phyloP scores from a whole-genome alignment of 2,888 invertebrate species.

The Oscheius onirici region DNA sequence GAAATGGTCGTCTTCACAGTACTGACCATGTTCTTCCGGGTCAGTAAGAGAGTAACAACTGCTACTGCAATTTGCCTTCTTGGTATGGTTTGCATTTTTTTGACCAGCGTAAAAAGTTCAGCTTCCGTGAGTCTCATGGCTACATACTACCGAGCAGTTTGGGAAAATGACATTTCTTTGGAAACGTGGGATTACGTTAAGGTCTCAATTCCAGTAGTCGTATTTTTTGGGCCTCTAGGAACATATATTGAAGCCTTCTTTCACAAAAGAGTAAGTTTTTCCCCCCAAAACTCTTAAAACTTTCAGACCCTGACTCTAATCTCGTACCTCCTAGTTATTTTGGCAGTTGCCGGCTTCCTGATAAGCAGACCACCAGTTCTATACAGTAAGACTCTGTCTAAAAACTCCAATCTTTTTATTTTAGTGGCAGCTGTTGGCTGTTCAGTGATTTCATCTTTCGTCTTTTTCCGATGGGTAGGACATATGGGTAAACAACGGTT shows the following conservation, averaged over 20 bases:
- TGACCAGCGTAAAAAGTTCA: not conserved
- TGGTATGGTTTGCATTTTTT: slow-evolving; percentile 38
- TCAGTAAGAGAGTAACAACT: slow-evolving; percentile 67
- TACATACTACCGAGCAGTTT: slow-evolving; percentile 11
- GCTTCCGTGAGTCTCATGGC: slow-evolving; percentile 6
- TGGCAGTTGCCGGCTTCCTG: slow-evolving; percentile 24
- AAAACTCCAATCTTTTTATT: not conserved
- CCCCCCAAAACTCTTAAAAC: not conserved
- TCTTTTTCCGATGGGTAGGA: slow-evolving; percentile 23
- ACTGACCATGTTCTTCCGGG: slow-evolving; percentile 54
- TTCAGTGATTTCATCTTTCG: slow-evolving; percentile 2
- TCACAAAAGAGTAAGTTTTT: slow-evolving; percentile 13
- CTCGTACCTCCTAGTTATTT: slow-evolving; percentile 11
- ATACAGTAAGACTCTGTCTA: not conserved
- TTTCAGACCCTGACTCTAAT: slow-evolving; percentile 21
- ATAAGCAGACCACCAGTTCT: slow-evolving; percentile 10
- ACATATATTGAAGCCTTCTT: slow-evolving; percentile 27
- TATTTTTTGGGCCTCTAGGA: slow-evolving; percentile 23
- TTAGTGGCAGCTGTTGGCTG: too few relatives aligned
- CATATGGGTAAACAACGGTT: slow-evolving; percentile 2
- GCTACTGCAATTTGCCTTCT: slow-evolving; percentile 68
- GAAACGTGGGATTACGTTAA: slow-evolving; percentile 24
- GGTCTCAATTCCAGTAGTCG: slow-evolving; percentile 16
- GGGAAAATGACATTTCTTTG: not conserved
- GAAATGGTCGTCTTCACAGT: slow-evolving; percentile 65